A percentile compares a stretch with the other conserved stretches of the same genome.
phyloP scores from a whole-genome alignment of 2,888 invertebrate species.

The Adelognathus sp. region DNA sequence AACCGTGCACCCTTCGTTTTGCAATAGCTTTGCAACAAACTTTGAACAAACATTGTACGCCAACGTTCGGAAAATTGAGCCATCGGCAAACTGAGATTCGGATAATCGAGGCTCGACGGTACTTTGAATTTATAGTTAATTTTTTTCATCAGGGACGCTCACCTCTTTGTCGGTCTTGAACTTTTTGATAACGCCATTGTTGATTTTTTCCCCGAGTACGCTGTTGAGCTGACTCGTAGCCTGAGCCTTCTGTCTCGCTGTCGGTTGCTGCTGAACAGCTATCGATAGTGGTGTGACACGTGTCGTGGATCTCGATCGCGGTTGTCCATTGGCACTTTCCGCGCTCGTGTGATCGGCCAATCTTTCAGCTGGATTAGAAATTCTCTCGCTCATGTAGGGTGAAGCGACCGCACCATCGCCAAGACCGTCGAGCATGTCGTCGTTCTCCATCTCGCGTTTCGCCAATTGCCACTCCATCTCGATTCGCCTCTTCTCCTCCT shows the following conservation, averaged over 20 bases:
- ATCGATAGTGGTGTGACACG: slow-evolving; percentile 71
- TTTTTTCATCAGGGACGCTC: no score
- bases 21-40: no score
- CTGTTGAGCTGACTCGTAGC: slow-evolving; percentile 68
- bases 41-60: no score
- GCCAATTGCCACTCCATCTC: slow-evolving; percentile 82
- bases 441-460: slow-evolving; percentile 82
- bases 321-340: slow-evolving; percentile 62
- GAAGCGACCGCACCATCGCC: slow-evolving; percentile 78
- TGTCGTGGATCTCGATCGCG: slow-evolving; percentile 66
- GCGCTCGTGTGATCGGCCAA: slow-evolving; percentile 61
- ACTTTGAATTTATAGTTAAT: no score
- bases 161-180: slow-evolving; percentile 80
- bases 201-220: slow-evolving; percentile 70
- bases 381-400: slow-evolving; percentile 66
- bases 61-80: no score
- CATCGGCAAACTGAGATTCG: no score
- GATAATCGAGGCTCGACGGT: no score
- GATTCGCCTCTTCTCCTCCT: slow-evolving; percentile 82
- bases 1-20: no score
- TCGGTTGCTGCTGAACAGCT: slow-evolving; percentile 73
- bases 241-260: slow-evolving; percentile 69
- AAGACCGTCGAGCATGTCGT: slow-evolving; percentile 82
- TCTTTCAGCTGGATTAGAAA: slow-evolving; percentile 70
- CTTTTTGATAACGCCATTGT: slow-evolving; percentile 80